Percentiles rank a stretch among this genome's conserved stretches.
Evolutionary conservation across 2,113 vertebrate genomes (phyloP).

Genomic region (Cheirogaleus medius): DNA sequence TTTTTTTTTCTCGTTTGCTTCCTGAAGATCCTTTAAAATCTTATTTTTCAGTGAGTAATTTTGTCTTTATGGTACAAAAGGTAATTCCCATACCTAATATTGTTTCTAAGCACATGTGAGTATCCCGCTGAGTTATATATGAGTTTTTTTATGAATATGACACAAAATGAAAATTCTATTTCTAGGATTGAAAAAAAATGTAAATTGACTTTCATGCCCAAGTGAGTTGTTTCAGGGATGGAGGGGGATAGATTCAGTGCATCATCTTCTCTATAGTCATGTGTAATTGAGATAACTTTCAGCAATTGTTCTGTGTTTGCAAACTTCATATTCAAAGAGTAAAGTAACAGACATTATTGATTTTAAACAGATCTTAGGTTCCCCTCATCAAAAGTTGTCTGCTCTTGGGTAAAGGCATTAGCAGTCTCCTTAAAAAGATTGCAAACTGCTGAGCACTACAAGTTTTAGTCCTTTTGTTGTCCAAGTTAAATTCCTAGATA

Average conservation of each 20-base stretch:
- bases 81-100: constrained; percentile 88
- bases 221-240: constrained; percentile 77
- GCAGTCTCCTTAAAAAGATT: not conserved
- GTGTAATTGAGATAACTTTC: constrained; percentile 77
- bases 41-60: constrained; percentile 85
- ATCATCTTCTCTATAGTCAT: constrained; percentile 74
- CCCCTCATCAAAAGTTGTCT: constrained; percentile 7
- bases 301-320: constrained; percentile 69
- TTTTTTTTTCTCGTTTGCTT: constrained; percentile 73
- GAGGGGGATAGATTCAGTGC: constrained; percentile 58
- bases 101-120: constrained; percentile 85
- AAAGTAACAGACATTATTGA: constrained; percentile 56
- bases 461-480: not conserved
- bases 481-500: not conserved
- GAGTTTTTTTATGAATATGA: constrained; percentile 83
- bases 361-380: constrained; percentile 65
- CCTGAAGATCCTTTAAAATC: constrained; percentile 80
- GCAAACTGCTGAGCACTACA: not conserved
- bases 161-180: constrained; percentile 86
- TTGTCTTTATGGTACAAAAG: constrained; percentile 85
- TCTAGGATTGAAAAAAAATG: constrained; percentile 80
- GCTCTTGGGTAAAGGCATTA: constrained; percentile 21
- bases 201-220: constrained; percentile 86
- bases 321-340: constrained; percentile 63
- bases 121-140: constrained; percentile 86